Conservation (phyloP, 2,797 vertebrate species). For the Gymnocypris eckloni region DNA sequence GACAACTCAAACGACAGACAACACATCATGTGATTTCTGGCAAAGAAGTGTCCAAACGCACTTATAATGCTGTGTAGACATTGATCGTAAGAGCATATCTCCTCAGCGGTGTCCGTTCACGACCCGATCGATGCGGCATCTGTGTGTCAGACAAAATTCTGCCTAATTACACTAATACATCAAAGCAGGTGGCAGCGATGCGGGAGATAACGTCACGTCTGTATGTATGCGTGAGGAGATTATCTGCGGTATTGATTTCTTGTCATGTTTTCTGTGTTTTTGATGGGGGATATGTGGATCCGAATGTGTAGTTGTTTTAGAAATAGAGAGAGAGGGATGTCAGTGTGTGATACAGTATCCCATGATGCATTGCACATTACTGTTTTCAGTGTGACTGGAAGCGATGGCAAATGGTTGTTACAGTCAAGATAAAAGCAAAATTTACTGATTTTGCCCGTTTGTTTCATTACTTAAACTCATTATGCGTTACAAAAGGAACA, state of each 20-base stretch:
- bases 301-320: slow-evolving; percentile 13
- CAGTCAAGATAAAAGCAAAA: not conserved
- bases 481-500: not conserved
- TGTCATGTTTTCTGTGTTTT: slow-evolving; percentile 9
- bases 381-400: no score
- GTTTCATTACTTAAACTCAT: not conserved
- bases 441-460: not conserved
- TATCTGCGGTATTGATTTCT: slow-evolving; percentile 11
- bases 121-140: slow-evolving; percentile 56
- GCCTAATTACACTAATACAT: slow-evolving; percentile 65
- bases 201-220: not conserved
- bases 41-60: not conserved
- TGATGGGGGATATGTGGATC: slow-evolving; percentile 8
- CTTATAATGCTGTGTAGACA: slow-evolving; percentile 39
- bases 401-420: not conserved
- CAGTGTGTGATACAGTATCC: not conserved
- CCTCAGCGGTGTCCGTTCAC: slow-evolving; percentile 40
- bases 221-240: not conserved
- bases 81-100: slow-evolving; percentile 58
- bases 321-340: not conserved
- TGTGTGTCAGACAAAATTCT: slow-evolving; percentile 55
- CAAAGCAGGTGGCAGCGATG: slow-evolving; percentile 53
- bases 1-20: not conserved
- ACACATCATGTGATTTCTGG: not conserved
- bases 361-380: not conserved